These are phyloP conservation scores for Dryoscopus gambensis DNA, from an alignment of 2,113 vertebrate species.

Conservation along the genomic window DNA sequence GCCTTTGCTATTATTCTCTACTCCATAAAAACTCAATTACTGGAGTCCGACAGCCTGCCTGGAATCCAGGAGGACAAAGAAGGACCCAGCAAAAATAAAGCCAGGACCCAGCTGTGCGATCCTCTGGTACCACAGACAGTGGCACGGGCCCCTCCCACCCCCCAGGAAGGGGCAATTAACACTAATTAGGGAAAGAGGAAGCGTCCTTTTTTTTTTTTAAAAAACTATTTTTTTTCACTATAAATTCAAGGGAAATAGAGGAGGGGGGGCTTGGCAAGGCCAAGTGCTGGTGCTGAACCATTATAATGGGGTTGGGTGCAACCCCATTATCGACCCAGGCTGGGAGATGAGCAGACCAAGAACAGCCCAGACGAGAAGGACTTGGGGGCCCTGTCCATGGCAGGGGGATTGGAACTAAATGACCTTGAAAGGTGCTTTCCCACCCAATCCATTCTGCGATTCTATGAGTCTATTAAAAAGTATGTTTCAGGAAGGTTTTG, in stretches of 20 bases:
- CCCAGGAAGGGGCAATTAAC: accelerated
- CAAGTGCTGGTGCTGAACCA: neutral
- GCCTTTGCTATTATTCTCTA: neutral
- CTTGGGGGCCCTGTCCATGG: neutral
- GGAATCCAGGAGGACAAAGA: neutral
- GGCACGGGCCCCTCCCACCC: neutral
- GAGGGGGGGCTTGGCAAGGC: neutral
- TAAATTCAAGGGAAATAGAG: neutral
- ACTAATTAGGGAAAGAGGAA: neutral
- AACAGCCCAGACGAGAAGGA: neutral
- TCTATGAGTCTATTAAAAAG: neutral
- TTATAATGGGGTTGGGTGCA: no score
- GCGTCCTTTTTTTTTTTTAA: accelerated
- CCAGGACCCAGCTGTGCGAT: accelerated
- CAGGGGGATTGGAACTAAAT: neutral
- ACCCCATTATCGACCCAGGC: accelerated
- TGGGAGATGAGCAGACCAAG: neutral
- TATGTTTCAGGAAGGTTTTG: neutral
- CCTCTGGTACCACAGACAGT: neutral
- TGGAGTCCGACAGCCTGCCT: neutral
- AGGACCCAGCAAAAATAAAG: neutral
- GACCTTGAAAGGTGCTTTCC: neutral
- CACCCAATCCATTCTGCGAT: neutral
- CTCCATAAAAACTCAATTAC: neutral
- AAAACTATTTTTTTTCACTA: neutral